Base-by-base conservation (phyloP, 2,113 vertebrate genomes). In the Hyperoodon ampullatus region DNA sequence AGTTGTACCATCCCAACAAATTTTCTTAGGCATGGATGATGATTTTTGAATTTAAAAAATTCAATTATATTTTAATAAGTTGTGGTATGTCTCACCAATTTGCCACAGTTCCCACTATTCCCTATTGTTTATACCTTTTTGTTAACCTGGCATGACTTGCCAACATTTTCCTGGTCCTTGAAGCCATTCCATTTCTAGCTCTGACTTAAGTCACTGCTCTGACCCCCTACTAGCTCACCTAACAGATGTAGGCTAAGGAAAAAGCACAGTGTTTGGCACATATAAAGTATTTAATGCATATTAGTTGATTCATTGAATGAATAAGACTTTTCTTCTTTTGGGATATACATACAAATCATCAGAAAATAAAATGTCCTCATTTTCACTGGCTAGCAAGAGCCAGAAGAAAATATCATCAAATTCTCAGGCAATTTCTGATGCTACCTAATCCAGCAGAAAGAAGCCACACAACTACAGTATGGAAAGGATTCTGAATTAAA, bases 321-420 rank as follows among this genome's bases (percentile, higher is more conserved):
- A 75, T 74, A 50, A 87, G 30, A 61, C 39, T 88, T 88, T 61
- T 72, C 74, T 91, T 88, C 13, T 81, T 88, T 60, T 23, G 81
- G 7, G 33, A 26, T 70, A 95, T 9, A 33, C 33, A 26, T 53
- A 60, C 6, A 75, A 1, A 21, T 81, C 39, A 81, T 92, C 55
- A 78, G 33, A 87, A 89, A 77, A 85, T 58, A 95, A 94, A 71
- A 84, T 71, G 66, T 87, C 15, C 82, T 86, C 0, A 82, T 39
- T 92, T 95, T 83, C 44, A 87, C 26, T 50, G 42, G 6, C 6
- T 92, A 89, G 12, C 60, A 83, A 82, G 24, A 94, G 6, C 13
- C 42, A 60, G 71, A 47, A 96, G 66, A 96, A 65, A 92, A 83
- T 33, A 47, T 47, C 55, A 81, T 58, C 23, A 44, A 72, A 94